Conservation (phyloP, 2,797 vertebrate species). For the Chaunax sp. region DNA sequence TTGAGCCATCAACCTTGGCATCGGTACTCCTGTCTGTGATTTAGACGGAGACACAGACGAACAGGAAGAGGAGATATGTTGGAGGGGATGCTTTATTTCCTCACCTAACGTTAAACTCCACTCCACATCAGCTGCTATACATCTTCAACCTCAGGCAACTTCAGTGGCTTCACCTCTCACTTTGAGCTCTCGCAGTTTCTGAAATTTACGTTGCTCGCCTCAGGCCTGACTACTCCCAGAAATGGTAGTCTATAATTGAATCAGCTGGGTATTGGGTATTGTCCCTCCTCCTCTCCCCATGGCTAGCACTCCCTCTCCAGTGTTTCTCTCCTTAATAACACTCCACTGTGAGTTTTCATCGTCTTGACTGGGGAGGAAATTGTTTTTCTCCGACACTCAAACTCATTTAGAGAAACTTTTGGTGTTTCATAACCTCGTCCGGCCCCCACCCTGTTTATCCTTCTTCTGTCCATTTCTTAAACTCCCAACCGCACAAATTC, state of each 20-base stretch:
- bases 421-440: conserved; percentile 29
- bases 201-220: conserved; percentile 50
- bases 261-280: conserved; percentile 63
- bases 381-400: conserved; percentile 48
- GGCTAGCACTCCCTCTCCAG: conserved; percentile 34
- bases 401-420: conserved; percentile 64
- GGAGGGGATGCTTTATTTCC: conserved; percentile 18
- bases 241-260: conserved; percentile 62
- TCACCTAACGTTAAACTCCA: conserved; percentile 50
- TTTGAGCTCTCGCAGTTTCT: conserved; percentile 25
- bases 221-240: conserved; percentile 49
- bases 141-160: conserved; percentile 48
- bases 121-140: conserved; percentile 22
- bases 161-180: conserved; percentile 39
- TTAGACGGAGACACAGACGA: conserved; percentile 31
- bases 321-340: conserved; percentile 42
- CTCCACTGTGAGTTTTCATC: conserved; percentile 48
- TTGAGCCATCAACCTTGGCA: conserved; percentile 33
- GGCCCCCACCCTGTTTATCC: conserved; percentile 2
- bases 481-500: conserved; percentile 28
- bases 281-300: conserved; percentile 14
- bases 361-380: conserved; percentile 33
- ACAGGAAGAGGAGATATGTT: conserved; percentile 27
- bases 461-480: conserved; percentile 22
- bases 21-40: conserved; percentile 25